phyloP scores from a whole-genome alignment of 2,797 vertebrate species.

The Micrastur ruficollis region DNA sequence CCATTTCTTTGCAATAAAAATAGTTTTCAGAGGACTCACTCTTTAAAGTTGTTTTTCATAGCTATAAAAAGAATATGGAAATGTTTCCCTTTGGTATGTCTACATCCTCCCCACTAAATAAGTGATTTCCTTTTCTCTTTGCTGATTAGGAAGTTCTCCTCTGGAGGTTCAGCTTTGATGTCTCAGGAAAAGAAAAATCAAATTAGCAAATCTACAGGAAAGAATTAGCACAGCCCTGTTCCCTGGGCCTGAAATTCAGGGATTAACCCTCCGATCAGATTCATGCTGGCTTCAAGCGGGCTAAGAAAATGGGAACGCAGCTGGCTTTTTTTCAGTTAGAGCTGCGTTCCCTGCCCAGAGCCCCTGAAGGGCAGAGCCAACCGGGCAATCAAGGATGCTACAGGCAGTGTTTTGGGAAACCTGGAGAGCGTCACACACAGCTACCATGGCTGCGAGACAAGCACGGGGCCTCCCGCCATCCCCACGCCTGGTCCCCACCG shows the following conservation, averaged over 20 bases:
- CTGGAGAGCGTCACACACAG: fast-evolving
- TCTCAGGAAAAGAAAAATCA: constrained; percentile 11
- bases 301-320: not conserved
- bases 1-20: not conserved
- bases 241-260: not conserved
- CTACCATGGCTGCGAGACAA: not conserved
- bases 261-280: not conserved
- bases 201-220: constrained; percentile 31
- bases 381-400: fast-evolving
- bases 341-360: fast-evolving
- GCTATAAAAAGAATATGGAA: constrained; percentile 43
- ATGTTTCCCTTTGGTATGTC: not conserved
- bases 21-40: not conserved
- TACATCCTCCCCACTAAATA: constrained; percentile 24
- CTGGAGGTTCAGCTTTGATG: constrained; percentile 37
- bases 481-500: fast-evolving
- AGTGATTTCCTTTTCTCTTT: constrained; percentile 34
- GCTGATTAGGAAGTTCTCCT: constrained; percentile 40
- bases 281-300: not conserved
- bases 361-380: not conserved
- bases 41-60: not conserved
- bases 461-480: not conserved
- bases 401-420: not conserved
- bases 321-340: not conserved
- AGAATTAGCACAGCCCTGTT: not conserved